Evolutionary conservation across 2,888 invertebrate species (phyloP).

Genomic region (Colletes collaris): DNA sequence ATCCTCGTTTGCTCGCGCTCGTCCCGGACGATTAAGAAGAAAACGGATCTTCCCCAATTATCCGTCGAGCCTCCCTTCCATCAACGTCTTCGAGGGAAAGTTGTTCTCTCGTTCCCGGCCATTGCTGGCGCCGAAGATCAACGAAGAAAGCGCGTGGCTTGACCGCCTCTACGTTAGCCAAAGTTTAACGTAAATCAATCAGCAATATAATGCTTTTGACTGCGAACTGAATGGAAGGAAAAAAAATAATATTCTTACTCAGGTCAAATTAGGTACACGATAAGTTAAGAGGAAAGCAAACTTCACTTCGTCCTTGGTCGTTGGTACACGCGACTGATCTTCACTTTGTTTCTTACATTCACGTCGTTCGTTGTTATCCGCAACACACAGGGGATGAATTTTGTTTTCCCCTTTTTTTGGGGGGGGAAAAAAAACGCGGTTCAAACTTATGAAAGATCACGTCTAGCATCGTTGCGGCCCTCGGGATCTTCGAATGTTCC

Average conservation of each 20-base stretch:
- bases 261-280: slow-evolving; percentile 58
- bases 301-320: slow-evolving; percentile 49
- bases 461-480: slow-evolving; percentile 6
- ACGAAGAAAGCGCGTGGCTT: slow-evolving; percentile 25
- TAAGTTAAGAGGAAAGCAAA: slow-evolving; percentile 45
- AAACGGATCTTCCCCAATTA: not conserved
- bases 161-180: slow-evolving; percentile 61
- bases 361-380: not conserved
- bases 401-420: not conserved
- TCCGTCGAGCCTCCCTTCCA: not conserved
- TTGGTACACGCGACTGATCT: slow-evolving; percentile 34
- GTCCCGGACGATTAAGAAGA: slow-evolving; percentile 22
- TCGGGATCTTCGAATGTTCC: slow-evolving; percentile 13
- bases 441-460: slow-evolving; percentile 15
- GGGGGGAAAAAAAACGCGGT: too few relatives aligned
- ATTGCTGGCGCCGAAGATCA: slow-evolving; percentile 1
- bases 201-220: slow-evolving; percentile 45
- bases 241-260: slow-evolving; percentile 55
- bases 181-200: slow-evolving; percentile 60
- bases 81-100: not conserved
- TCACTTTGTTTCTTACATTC: not conserved
- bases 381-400: slow-evolving; percentile 17
- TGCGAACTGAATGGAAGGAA: slow-evolving; percentile 36
- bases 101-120: not conserved
- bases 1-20: slow-evolving; percentile 10